phyloP scores from a whole-genome alignment of 2,797 vertebrate genomes.

The Sardinella longiceps region DNA sequence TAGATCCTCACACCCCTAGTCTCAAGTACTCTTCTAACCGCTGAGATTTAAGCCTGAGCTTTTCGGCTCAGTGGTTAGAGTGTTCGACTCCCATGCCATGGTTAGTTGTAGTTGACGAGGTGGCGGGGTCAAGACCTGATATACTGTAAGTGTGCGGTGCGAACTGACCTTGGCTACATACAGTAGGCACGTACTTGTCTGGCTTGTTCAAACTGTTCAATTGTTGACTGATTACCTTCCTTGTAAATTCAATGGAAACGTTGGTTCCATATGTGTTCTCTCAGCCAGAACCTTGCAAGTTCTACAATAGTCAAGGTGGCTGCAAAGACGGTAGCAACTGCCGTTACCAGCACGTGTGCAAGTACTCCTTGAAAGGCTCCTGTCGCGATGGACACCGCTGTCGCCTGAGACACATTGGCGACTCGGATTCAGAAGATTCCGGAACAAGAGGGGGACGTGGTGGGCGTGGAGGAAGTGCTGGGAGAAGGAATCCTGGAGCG shows the following conservation, averaged over 20 bases:
- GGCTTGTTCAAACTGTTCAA: too few relatives aligned
- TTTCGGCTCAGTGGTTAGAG: too few relatives aligned
- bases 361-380: conserved; percentile 54
- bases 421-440: not conserved
- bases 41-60: too few relatives aligned
- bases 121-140: too few relatives aligned
- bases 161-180: too few relatives aligned
- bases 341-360: conserved; percentile 64
- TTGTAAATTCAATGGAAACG: too few relatives aligned
- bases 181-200: too few relatives aligned
- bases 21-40: too few relatives aligned
- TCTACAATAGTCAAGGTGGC: conserved; percentile 61
- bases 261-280: not conserved
- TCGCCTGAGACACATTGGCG: conserved; percentile 55
- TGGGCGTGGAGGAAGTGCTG: not conserved
- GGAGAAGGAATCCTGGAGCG: not conserved
- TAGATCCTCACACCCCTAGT: too few relatives aligned
- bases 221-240: not conserved
- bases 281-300: conserved; percentile 50
- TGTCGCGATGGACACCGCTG: conserved; percentile 62
- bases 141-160: too few relatives aligned
- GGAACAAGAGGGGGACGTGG: not conserved
- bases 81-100: too few relatives aligned
- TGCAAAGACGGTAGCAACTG: conserved; percentile 61
- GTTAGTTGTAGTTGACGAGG: too few relatives aligned